Conservation (phyloP, 2,888 invertebrate genomes). For the Diaprepes abbreviatus region DNA sequence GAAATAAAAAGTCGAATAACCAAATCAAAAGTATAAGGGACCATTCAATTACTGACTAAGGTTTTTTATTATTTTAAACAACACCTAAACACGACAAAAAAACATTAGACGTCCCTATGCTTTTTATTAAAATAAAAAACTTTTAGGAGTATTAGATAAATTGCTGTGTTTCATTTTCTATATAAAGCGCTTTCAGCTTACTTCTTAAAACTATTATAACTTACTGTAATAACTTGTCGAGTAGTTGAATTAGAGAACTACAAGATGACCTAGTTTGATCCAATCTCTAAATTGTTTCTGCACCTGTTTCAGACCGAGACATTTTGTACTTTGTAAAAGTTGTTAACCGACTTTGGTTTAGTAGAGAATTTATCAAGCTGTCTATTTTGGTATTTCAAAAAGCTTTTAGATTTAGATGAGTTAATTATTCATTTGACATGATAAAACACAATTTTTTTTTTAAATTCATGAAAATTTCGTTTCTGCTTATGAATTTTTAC, state of each 20-base stretch:
- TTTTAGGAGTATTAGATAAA: conserved; percentile 3
- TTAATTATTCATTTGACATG: too few species aligned
- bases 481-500: too few species aligned
- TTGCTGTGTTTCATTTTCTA: not conserved
- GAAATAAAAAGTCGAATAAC: too few species aligned
- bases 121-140: too few species aligned
- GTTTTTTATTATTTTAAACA: too few species aligned
- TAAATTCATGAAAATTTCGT: too few species aligned
- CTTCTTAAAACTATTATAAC: conserved; percentile 4
- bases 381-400: not conserved
- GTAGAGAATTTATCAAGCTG: conserved; percentile 7
- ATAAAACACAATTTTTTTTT: too few species aligned
- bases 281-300: conserved; percentile 18
- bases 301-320: conserved; percentile 6
- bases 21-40: too few species aligned
- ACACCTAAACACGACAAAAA: too few species aligned
- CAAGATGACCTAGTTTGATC: conserved; percentile 12
- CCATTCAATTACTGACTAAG: too few species aligned
- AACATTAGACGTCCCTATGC: too few species aligned
- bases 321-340: conserved; percentile 8
- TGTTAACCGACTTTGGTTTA: conserved; percentile 1
- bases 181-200: not conserved
- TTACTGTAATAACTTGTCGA: conserved; percentile 12
- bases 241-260: conserved; percentile 12
- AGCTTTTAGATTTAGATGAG: not conserved